Conservation (phyloP, 2,888 invertebrate species). For the Abrostola triplasia region DNA sequence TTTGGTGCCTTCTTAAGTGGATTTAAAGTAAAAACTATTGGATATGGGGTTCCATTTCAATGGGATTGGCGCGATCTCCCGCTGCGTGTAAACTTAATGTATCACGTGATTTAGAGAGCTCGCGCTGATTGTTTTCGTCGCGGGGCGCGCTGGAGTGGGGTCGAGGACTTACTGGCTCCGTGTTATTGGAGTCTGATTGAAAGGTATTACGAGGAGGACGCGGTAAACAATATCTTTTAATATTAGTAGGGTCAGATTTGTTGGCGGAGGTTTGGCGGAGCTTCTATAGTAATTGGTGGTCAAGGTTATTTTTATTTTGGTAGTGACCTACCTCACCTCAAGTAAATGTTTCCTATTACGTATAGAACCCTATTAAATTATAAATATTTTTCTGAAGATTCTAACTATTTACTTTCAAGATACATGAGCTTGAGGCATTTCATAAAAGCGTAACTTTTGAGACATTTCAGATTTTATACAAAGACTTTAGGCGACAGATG, state of each 20-base stretch:
- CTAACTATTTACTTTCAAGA: too few species aligned
- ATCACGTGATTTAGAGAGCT: constrained; percentile 46
- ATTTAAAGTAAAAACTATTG: constrained; percentile 47
- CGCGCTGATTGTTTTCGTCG: constrained; percentile 49
- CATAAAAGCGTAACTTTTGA: constrained; percentile 1
- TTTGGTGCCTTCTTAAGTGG: constrained; percentile 33
- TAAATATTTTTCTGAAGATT: too few species aligned
- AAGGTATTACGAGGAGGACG: constrained; percentile 36
- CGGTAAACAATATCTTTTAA: constrained; percentile 13
- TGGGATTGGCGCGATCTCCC: constrained; percentile 45
- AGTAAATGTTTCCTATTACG: too few species aligned
- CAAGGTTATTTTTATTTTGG: not conserved
- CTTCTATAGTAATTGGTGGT: not conserved
- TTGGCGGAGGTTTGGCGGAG: constrained; percentile 6
- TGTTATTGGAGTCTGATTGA: constrained; percentile 50
- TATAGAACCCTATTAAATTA: too few species aligned
- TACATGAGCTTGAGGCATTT: constrained; percentile 5
- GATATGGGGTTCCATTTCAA: constrained; percentile 37
- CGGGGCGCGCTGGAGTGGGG: constrained; percentile 24
- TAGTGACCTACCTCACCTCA: too few species aligned
- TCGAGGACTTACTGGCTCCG: constrained; percentile 27
- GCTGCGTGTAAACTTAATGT: constrained; percentile 53
- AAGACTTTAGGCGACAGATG: constrained; percentile 31
- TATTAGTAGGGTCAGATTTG: constrained; percentile 12
- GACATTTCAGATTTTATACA: constrained; percentile 9